Conservation (phyloP, 2,797 vertebrate genomes). For the Diplodus sargus region DNA sequence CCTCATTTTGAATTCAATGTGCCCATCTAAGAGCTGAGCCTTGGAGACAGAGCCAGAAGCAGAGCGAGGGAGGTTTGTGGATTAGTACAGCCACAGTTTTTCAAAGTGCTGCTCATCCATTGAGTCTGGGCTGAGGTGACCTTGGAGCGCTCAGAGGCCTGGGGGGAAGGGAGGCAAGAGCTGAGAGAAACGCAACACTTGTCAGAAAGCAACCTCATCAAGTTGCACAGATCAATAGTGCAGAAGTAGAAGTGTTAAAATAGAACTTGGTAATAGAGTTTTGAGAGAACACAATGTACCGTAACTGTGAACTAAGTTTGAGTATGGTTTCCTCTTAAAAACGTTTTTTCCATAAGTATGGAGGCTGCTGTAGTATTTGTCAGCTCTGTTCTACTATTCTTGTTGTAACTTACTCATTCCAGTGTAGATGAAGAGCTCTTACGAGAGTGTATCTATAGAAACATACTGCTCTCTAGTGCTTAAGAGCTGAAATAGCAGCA, state of each 20-base stretch:
- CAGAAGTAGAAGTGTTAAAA: conserved; percentile 32
- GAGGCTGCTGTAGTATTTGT: conserved; percentile 15
- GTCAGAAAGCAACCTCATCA: conserved; percentile 55
- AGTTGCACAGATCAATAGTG: conserved; percentile 36
- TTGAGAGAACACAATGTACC: background rate
- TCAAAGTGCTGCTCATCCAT: conserved; percentile 72
- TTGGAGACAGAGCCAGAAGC: conserved; percentile 58
- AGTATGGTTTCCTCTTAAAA: background rate
- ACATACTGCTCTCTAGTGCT: conserved; percentile 76
- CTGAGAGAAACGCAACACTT: conserved; percentile 65
- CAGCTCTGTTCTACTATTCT: background rate
- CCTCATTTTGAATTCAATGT: conserved; percentile 59
- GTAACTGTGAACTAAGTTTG: background rate
- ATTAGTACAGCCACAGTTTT: conserved; percentile 63
- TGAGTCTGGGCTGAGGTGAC: conserved; percentile 76
- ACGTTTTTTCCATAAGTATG: background rate
- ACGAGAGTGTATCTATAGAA: conserved; percentile 8
- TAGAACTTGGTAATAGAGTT: conserved; percentile 4
- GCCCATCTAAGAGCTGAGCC: conserved; percentile 55
- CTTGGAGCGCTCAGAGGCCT: conserved; percentile 74
- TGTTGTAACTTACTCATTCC: conserved; percentile 9
- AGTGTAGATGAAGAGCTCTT: background rate
- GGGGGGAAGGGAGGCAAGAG: conserved; percentile 43
- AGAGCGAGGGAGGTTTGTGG: conserved; percentile 50
- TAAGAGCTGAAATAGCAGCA: background rate